phyloP scores from a whole-genome alignment of 2,888 invertebrate genomes.

The Cosmia pyralina region DNA sequence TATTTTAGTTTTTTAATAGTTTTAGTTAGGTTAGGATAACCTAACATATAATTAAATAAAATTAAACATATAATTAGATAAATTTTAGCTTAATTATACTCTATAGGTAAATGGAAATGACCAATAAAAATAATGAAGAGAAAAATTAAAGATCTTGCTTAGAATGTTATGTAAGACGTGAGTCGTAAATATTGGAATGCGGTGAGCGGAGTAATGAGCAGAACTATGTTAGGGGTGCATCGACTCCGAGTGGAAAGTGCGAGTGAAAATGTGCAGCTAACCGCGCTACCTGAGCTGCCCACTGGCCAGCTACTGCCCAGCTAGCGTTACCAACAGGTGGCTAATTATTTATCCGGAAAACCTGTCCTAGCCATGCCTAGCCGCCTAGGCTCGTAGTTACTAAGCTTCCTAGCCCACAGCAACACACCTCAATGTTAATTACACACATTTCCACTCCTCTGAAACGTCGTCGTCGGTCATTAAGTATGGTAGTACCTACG shows the following conservation, averaged over 20 bases:
- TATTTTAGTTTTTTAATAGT: too few species aligned
- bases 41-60: too few species aligned
- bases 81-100: too few species aligned
- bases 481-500: slow-evolving; percentile 28
- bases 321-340: slow-evolving; percentile 63
- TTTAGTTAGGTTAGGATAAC: too few species aligned
- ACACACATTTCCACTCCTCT: slow-evolving; percentile 62
- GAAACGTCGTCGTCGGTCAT: slow-evolving; percentile 33
- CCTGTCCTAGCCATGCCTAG: slow-evolving; percentile 47
- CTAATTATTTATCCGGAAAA: slow-evolving; percentile 75
- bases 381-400: slow-evolving; percentile 36
- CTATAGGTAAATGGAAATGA: too few species aligned
- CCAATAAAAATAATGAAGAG: too few species aligned
- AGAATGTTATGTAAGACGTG: slow-evolving; percentile 8
- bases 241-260: slow-evolving; percentile 65
- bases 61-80: too few species aligned
- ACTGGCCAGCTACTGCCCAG: slow-evolving; percentile 31
- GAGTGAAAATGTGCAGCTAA: slow-evolving; percentile 70
- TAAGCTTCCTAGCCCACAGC: slow-evolving; percentile 43
- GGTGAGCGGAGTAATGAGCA: slow-evolving; percentile 36
- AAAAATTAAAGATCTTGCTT: too few species aligned
- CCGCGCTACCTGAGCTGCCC: slow-evolving; percentile 45
- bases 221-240: slow-evolving; percentile 61
- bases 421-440: slow-evolving; percentile 37
- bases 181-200: slow-evolving; percentile 40